Base-by-base conservation (phyloP, 1,140 invertebrate species). In the Acromyrmex charruanus region DNA sequence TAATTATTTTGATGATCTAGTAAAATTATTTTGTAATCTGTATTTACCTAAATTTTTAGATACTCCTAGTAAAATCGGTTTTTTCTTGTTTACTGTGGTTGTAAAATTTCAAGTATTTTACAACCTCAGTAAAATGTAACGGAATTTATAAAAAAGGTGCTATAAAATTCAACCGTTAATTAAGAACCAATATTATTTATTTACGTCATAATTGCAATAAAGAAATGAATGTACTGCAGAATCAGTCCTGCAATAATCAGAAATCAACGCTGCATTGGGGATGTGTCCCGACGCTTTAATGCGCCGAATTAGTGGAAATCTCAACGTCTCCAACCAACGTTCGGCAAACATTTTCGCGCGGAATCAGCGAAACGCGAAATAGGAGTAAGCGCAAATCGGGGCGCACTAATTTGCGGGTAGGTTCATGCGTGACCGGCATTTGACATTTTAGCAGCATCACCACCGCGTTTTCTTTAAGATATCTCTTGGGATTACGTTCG, bases 391-490 rank as follows among this genome's bases (percentile, higher is more conserved):
- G 80, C 80, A 75, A 75, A 84, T 84, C 69, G 68, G 28, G 25
- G 39, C 55, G 28, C 80, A 28, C 55, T 84, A 84, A 84, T 84
- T 84, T 44, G 69, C 49, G 39, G 69, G 80, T 74, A 53, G 80
- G 80, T 25, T 58, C 69, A 59, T 14, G 80, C 80, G 80, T 84
- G 80, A 84, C 80, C 39, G 80, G 80, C 80, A 84, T 84, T 75
- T 71, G 68, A 25, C 69, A 53, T 80, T 80, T 69, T 21, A 31
- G 49, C n/a, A 49, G 49, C 25, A 25, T 59, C 53, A 25, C 31
- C 7, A 9, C 31, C n/a, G 21, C 6, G 66, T 44, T 81, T 81
- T 81, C 66, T 58, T 71, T 18, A 21, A 68, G 63, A 69, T 21
- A 31, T 65, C 65, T 39, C 31, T 31, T 28, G 77, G 51, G 31